phyloP scores from a whole-genome alignment of 1,140 invertebrate genomes.

The Portunus trituberculatus region DNA sequence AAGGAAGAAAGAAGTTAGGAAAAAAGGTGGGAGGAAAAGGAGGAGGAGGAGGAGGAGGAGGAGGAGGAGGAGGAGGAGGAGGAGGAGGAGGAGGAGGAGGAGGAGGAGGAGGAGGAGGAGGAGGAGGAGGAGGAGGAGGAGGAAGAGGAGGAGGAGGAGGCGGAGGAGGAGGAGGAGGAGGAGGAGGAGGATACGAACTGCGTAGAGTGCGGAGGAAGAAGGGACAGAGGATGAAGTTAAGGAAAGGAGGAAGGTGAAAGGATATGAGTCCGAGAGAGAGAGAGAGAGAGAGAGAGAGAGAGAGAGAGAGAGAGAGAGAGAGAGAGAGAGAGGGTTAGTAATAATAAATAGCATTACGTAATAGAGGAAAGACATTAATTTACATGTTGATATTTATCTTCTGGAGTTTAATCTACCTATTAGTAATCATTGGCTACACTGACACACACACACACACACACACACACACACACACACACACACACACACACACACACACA shows the following conservation, averaged over 20 bases:
- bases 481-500: slow-evolving; percentile 5
- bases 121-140: background rate
- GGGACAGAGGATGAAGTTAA: background rate
- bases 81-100: background rate
- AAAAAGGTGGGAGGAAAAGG: background rate
- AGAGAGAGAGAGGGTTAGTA: background rate
- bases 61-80: background rate
- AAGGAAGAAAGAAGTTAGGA: background rate
- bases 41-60: background rate
- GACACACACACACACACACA: background rate
- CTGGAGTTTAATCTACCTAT: background rate
- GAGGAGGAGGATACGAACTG: background rate
- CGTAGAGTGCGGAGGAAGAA: background rate
- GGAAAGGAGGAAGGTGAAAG: background rate
- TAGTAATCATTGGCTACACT: background rate
- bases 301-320: no score
- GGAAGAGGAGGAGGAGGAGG: background rate
- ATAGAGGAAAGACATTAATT: background rate
- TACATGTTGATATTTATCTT: background rate
- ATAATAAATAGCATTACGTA: background rate
- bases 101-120: background rate
- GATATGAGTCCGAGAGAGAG: background rate
- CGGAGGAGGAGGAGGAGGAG: no score
- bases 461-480: slow-evolving; percentile 18
- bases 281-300: background rate